phyloP scores from a whole-genome alignment of 1,140 invertebrate genomes.

The Caenorhabditis latens region DNA sequence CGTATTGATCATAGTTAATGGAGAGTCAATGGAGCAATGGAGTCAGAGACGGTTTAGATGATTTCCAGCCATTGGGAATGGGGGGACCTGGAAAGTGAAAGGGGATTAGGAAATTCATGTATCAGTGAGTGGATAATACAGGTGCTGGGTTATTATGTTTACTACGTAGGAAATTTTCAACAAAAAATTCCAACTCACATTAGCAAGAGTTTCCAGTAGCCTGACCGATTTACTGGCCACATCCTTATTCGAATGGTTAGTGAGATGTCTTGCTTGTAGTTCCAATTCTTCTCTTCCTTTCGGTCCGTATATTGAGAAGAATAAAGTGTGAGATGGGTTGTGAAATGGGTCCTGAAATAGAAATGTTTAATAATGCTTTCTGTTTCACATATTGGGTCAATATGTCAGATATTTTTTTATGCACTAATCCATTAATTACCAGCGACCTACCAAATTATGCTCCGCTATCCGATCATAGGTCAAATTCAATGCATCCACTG shows the following conservation, averaged over 20 bases:
- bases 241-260: constrained; percentile 55
- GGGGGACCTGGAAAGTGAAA: constrained; percentile 26
- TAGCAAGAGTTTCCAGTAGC: constrained; percentile 64
- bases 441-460: constrained; percentile 58
- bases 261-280: not conserved
- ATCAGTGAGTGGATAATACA: no score
- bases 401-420: no score
- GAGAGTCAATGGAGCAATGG: not conserved
- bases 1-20: not conserved
- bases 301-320: constrained; percentile 65
- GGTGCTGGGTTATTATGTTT: no score
- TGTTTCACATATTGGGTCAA: no score
- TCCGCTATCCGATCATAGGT: constrained; percentile 70
- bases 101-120: no score
- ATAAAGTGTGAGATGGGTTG: constrained; percentile 66
- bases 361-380: no score
- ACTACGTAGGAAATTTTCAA: not conserved
- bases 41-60: constrained; percentile 47
- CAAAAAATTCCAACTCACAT: constrained; percentile 13
- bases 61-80: constrained; percentile 38
- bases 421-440: no score
- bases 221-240: constrained; percentile 62
- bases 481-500: constrained; percentile 69
- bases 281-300: constrained; percentile 66
- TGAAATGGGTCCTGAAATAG: constrained; percentile 62